Conservation (phyloP, 2,888 invertebrate genomes). For the Melanchra persicariae region DNA sequence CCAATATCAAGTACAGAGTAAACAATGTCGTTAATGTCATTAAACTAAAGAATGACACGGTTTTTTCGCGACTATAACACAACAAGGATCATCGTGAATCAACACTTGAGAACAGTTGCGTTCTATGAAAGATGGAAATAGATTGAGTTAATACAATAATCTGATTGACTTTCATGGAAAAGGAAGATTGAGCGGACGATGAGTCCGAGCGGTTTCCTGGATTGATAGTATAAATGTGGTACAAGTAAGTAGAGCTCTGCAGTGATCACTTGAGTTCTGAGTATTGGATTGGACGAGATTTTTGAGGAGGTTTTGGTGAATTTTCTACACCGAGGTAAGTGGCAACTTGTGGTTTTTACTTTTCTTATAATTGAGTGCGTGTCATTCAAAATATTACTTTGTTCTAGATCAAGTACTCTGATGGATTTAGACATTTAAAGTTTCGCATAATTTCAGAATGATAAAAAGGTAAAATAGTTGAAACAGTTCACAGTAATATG, state of each 20-base stretch:
- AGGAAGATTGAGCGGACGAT: conserved; percentile 75
- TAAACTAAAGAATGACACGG: conserved; percentile 22
- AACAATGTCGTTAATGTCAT: conserved; percentile 10
- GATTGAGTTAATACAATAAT: conserved; percentile 73
- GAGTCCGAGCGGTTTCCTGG: conserved; percentile 75
- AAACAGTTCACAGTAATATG: too few relatives aligned
- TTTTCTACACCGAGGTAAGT: conserved; percentile 23
- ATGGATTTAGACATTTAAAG: neutral
- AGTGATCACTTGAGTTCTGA: conserved; percentile 47
- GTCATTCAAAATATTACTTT: neutral
- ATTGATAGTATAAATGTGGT: conserved; percentile 75
- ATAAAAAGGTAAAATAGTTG: neutral
- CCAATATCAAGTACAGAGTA: neutral
- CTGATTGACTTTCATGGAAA: conserved; percentile 85
- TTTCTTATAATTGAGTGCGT: neutral
- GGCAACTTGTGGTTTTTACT: neutral
- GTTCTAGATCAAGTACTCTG: neutral
- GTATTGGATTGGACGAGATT: conserved; percentile 3
- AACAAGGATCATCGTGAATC: conserved; percentile 66
- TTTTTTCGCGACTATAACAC: conserved; percentile 17
- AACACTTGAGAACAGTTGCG: conserved; percentile 68
- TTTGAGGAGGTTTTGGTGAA: neutral
- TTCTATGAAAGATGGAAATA: conserved; percentile 84
- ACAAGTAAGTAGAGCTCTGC: conserved; percentile 41
- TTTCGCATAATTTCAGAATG: neutral